Base-by-base conservation (phyloP, 2,888 invertebrate species). In the Lathronympha strigana region DNA sequence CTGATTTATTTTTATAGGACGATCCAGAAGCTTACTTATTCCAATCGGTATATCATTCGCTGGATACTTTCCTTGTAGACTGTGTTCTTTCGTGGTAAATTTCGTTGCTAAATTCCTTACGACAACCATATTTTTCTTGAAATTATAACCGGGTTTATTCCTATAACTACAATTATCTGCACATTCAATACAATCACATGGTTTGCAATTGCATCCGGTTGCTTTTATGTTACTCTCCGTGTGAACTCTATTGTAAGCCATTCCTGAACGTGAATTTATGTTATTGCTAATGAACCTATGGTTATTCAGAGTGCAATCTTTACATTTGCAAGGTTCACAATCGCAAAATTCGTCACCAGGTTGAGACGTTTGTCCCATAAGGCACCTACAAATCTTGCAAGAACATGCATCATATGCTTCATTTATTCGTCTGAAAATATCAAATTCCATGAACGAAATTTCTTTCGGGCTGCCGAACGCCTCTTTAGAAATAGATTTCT, bases 351-450 rank as follows among this genome's bases (percentile, higher is more conserved):
- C 47, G 11, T 47, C 67, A 2, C 53, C 53, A 19, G 69, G 19
- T 15, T 72, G 19, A 6, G 38, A 3, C 3, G 60, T 45, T 69
- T 71, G 78, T 6, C 71, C 73, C 21, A 66, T 68, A 17, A 86
- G 71, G 51, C 90, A 90, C 71, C 88, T 84, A 60, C 90, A 90
- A 28, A 88, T 79, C 79, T 82, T 88, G 67, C 90, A 90, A 73
- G 81, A 87, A 54, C 90, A 90, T 0, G 83, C 85, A 51, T 83
- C 77, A 54, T 86, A 90, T 15, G 80, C 79, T 68, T 88, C 84
- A 73, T 83, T 86, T 47, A 90, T 74, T 74, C 74, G 82, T 38
- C 73, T 76, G 4, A 85, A 69, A 62, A 90, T 78, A 64, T 90
- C 82, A 43, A 69, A 69, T 38, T 75, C 76, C 15, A 76, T 21